A percentile compares a stretch with the other conserved stretches of the same genome.
phyloP scores from a whole-genome alignment of 2,113 vertebrate genomes.

The Gadus macrocephalus region DNA sequence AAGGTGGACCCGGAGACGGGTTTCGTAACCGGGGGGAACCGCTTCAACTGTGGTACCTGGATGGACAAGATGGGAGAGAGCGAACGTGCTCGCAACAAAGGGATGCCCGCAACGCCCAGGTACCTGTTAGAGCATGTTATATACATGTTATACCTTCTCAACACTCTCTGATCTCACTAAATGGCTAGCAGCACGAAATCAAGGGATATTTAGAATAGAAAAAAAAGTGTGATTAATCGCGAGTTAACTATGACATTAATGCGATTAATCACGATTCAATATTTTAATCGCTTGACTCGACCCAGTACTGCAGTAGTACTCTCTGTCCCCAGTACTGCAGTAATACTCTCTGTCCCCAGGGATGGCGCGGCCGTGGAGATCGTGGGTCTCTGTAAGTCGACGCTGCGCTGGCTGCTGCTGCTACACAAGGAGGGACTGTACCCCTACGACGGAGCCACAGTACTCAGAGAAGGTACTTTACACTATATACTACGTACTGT shows the following conservation, averaged over 20 bases:
- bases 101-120: slow-evolving; percentile 90
- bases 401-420: slow-evolving; percentile 84
- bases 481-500: slow-evolving; percentile 32
- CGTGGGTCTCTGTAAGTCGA: slow-evolving; percentile 88
- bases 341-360: slow-evolving; percentile 57
- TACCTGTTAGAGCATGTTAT: slow-evolving; percentile 18
- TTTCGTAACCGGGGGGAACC: slow-evolving; percentile 90
- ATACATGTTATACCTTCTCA: no score
- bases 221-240: no score
- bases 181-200: no score
- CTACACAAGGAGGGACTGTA: slow-evolving; percentile 80
- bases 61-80: slow-evolving; percentile 99
- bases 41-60: slow-evolving; percentile 96
- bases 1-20: slow-evolving; percentile 83
- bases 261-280: no score
- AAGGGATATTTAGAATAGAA: no score
- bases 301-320: no score
- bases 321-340: neutral
- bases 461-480: slow-evolving; percentile 65
- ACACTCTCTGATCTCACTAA: no score
- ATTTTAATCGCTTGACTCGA: no score
- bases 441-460: slow-evolving; percentile 80
- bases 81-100: slow-evolving; percentile 82
- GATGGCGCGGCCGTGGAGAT: slow-evolving; percentile 96
- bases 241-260: no score